Percentiles rank a stretch among this genome's conserved stretches.
Conservation (phyloP, 2,113 vertebrate species). For the Syngnathus typhle region DNA sequence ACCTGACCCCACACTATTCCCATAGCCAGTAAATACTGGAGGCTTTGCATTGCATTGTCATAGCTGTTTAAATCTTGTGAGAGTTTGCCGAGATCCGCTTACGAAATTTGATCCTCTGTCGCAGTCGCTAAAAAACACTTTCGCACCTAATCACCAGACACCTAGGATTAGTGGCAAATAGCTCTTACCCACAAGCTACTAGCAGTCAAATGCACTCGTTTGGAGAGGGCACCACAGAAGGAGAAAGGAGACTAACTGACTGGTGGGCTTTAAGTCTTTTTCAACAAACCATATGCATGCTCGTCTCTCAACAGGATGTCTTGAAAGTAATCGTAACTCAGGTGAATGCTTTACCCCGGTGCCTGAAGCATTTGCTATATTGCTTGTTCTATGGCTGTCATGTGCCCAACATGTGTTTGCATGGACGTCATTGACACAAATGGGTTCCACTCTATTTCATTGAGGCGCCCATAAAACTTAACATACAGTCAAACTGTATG, state of each 20-base stretch:
- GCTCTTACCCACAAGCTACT: neutral
- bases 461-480: neutral
- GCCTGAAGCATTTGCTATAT: slow-evolving; percentile 1
- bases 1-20: too few species aligned
- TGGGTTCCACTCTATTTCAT: slow-evolving; percentile 1
- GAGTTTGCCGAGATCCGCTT: neutral
- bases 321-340: slow-evolving; percentile 4
- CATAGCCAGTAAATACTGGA: neutral
- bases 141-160: neutral
- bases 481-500: neutral
- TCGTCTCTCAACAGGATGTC: neutral
- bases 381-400: slow-evolving; percentile 1
- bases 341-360: neutral
- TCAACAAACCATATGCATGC: neutral
- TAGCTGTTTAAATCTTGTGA: neutral
- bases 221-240: neutral
- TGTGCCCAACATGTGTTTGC: slow-evolving; percentile 6
- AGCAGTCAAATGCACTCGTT: neutral
- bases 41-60: neutral
- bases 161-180: slow-evolving; percentile 2
- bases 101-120: neutral
- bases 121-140: slow-evolving; percentile 1
- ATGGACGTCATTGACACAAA: slow-evolving; percentile 2
- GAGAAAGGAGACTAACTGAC: neutral
- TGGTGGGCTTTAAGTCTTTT: neutral